These are phyloP conservation scores for Eupithecia exiguata DNA, from an alignment of 2,888 invertebrate species.

Conservation along the genomic window DNA sequence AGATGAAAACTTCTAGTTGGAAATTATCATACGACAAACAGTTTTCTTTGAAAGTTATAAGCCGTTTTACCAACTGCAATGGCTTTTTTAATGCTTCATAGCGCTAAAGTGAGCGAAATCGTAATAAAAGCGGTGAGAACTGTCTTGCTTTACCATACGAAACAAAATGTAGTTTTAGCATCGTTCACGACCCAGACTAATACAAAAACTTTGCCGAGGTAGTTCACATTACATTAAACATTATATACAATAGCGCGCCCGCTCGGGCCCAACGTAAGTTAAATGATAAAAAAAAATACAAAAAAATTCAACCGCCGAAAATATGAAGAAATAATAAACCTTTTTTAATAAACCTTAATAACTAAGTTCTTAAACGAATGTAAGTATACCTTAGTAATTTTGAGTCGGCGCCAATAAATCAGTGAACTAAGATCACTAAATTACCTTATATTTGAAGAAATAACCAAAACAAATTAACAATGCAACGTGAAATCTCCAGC, in stretches of 20 bases:
- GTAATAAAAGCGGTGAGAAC: background rate
- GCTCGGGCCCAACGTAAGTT: background rate
- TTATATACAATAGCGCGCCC: no score
- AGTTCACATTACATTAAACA: background rate
- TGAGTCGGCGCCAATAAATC: no score
- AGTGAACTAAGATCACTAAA: no score
- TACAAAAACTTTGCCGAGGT: background rate
- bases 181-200: background rate
- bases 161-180: background rate
- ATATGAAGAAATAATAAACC: no score
- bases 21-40: slow-evolving; percentile 20
- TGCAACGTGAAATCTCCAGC: no score
- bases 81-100: background rate
- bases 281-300: no score
- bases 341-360: no score
- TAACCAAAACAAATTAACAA: no score
- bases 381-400: no score
- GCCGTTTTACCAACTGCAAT: slow-evolving; percentile 3
- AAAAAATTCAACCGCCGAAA: no score
- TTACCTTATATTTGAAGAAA: no score
- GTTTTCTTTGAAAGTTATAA: slow-evolving; percentile 18
- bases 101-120: background rate
- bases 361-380: no score
- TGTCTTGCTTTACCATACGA: background rate
- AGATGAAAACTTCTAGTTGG: slow-evolving; percentile 25